Base-by-base conservation (phyloP, 2,888 invertebrate genomes). In the Fragum whitleyi region DNA sequence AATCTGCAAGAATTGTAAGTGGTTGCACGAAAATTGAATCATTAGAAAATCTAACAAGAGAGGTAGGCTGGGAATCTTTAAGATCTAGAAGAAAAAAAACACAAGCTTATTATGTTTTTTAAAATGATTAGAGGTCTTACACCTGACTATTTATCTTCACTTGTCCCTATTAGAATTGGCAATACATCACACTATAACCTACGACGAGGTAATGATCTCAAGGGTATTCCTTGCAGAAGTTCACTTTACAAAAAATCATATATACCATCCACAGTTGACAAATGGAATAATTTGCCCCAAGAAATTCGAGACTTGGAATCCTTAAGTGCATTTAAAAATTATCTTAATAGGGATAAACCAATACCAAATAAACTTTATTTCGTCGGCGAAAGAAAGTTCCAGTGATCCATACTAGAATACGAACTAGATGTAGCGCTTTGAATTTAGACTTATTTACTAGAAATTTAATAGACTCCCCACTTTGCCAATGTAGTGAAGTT, bases 11-110 rank as follows among this genome's bases (percentile, higher is more conserved):
- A 32, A 16, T 14, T 14, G 61, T 32, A 21, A 61, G 7, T 2
- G 61, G 29, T 6, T 9, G 3, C 21, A 19, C 21, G 2, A 32
- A 16, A 61, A 14, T 7, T 29, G 14, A 7, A 14, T 28, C 61
- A 11, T 5, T 61, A 9, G 11, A 36, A 42, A n/a, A 65, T 19
- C 39, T 78, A 32, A 36, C 29, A 9, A n/a, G 16, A 14, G 16
- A 29, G 29, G 32, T 36, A 26, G 73, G 61, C 0, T 78, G 73
- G 73, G 36, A 55, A 9, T 28, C 62, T n/a, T 16, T 29, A 29
- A 2, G 5, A 61, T 14, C 3, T 36, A 36, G 32, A 36, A 3
- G 32, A 3, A 36, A 36, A n/a, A 36, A 6, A 36, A 3, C 32
- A 36, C 9, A 36, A 36, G 9, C 32, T 36, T 36, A 36, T 36